A percentile compares a stretch with the other conserved stretches of the same genome.
These are phyloP conservation scores for Cerastoderma edule DNA, from an alignment of 2,888 invertebrate genomes.

Conservation along the genomic window DNA sequence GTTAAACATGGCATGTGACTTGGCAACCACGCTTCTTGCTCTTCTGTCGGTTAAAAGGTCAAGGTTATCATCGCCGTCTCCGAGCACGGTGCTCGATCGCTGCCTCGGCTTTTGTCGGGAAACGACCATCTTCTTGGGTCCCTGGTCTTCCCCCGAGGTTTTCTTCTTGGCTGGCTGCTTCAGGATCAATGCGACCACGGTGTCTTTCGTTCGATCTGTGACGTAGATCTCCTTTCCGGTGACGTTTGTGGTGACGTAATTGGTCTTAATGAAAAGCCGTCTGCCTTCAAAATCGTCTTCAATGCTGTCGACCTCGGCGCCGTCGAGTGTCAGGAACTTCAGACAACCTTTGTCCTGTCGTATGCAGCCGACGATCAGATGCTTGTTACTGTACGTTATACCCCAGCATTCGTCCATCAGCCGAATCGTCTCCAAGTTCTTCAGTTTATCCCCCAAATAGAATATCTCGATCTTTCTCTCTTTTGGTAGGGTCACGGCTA, in stretches of 20 bases:
- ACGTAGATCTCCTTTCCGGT: slow-evolving; percentile 55
- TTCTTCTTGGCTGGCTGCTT: slow-evolving; percentile 27
- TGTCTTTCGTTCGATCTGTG: slow-evolving; percentile 59
- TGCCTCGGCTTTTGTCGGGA: slow-evolving; percentile 40
- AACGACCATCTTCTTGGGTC: slow-evolving; percentile 37
- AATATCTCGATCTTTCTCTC: slow-evolving; percentile 61
- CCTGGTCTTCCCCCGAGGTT: slow-evolving; percentile 44
- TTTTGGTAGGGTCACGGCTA: slow-evolving; percentile 59
- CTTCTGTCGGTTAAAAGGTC: slow-evolving; percentile 22
- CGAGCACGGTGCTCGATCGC: slow-evolving; percentile 56
- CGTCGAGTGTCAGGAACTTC: slow-evolving; percentile 57
- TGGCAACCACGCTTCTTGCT: slow-evolving; percentile 41
- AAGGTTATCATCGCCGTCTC: slow-evolving; percentile 26
- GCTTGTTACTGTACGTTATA: slow-evolving; percentile 48
- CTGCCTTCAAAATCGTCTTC: slow-evolving; percentile 55
- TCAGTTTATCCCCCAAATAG: slow-evolving; percentile 57
- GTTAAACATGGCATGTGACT: slow-evolving; percentile 12
- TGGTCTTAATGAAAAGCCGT: slow-evolving; percentile 60
- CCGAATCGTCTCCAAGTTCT: slow-evolving; percentile 56
- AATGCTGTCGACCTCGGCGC: slow-evolving; percentile 53
- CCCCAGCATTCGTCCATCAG: slow-evolving; percentile 62
- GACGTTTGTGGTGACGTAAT: slow-evolving; percentile 54
- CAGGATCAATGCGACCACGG: slow-evolving; percentile 47
- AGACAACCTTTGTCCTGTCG: slow-evolving; percentile 54
- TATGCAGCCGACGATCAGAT: slow-evolving; percentile 57